A percentile compares a stretch with the other conserved stretches of the same genome.
These are phyloP conservation scores for Phenganax marumi DNA, from an alignment of 92 coral and sea anemone genomes.

Conservation along the genomic window DNA sequence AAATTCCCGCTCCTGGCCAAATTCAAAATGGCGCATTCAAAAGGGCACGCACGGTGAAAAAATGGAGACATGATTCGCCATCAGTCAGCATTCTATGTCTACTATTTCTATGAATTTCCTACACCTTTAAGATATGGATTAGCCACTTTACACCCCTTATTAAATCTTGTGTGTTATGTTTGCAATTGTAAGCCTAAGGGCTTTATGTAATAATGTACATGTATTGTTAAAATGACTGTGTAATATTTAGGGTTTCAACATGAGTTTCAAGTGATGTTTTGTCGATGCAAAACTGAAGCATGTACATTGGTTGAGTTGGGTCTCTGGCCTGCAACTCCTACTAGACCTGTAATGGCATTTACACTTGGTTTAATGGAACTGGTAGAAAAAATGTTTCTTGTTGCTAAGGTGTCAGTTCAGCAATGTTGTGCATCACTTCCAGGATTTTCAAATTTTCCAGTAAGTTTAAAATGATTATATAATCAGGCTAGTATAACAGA, in stretches of 20 bases:
- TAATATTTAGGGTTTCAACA: slow-evolving; percentile 19
- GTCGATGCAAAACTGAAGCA: slow-evolving; percentile 34
- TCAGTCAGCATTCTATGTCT: too few species aligned
- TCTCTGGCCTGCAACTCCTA: slow-evolving; percentile 42
- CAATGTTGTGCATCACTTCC: slow-evolving; percentile 43
- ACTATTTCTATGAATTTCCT: too few species aligned
- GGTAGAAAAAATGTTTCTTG: slow-evolving; percentile 30
- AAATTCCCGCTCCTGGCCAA: too few species aligned
- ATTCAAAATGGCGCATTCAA: too few species aligned
- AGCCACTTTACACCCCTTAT: too few species aligned
- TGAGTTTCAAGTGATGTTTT: slow-evolving; percentile 23
- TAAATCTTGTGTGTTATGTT: too few species aligned
- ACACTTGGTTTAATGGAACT: slow-evolving; percentile 28
- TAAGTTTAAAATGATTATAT: background rate
- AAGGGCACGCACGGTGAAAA: too few species aligned
- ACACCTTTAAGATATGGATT: too few species aligned
- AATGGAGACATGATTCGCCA: too few species aligned
- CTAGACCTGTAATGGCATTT: slow-evolving; percentile 36
- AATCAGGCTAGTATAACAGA: background rate
- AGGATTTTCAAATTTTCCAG: slow-evolving; percentile 28
- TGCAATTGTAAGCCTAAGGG: background rate
- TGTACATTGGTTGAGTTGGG: slow-evolving; percentile 36
- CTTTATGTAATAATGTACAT: background rate
- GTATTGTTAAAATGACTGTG: background rate
- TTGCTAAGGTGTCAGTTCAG: slow-evolving; percentile 33